phyloP scores from a whole-genome alignment of 1,140 invertebrate genomes.

The Odontomachus brunneus region DNA sequence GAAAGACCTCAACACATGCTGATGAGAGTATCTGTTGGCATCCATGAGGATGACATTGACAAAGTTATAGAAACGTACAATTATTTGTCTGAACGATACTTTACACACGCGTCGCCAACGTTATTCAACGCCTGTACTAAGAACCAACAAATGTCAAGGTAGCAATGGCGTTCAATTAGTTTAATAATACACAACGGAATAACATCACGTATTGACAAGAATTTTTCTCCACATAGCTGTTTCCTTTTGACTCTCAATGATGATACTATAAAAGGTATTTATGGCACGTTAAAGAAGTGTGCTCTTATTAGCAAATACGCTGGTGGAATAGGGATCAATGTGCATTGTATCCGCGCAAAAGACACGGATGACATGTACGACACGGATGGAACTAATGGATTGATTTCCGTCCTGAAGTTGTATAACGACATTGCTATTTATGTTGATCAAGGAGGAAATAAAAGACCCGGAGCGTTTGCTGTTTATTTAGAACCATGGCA shows the following conservation, averaged over 20 bases:
- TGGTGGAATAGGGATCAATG: conserved; percentile 98
- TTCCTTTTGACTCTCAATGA: conserved; percentile 98
- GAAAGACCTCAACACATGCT: conserved; percentile 99
- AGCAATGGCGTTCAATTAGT: conserved; percentile 38
- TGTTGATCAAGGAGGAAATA: conserved; percentile 99
- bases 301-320: conserved; percentile 98
- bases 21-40: conserved; percentile 98
- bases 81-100: conserved; percentile 97
- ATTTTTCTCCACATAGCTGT: conserved; percentile 88
- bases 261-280: conserved; percentile 99
- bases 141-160: conserved; percentile 95
- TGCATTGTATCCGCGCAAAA: conserved; percentile 97
- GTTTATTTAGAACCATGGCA: conserved; percentile 99
- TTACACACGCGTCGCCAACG: conserved; percentile 99
- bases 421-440: conserved; percentile 98
- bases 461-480: conserved; percentile 99
- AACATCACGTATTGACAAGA: conserved; percentile 22
- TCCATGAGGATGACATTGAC: conserved; percentile 97
- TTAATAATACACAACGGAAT: not conserved
- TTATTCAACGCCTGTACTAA: conserved; percentile 98
- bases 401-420: conserved; percentile 98
- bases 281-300: conserved; percentile 96
- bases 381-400: conserved; percentile 97
- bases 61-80: conserved; percentile 98
- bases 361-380: conserved; percentile 97